These are phyloP conservation scores for Bombus picipes DNA, from an alignment of 1,140 invertebrate genomes.

Conservation along the genomic window DNA sequence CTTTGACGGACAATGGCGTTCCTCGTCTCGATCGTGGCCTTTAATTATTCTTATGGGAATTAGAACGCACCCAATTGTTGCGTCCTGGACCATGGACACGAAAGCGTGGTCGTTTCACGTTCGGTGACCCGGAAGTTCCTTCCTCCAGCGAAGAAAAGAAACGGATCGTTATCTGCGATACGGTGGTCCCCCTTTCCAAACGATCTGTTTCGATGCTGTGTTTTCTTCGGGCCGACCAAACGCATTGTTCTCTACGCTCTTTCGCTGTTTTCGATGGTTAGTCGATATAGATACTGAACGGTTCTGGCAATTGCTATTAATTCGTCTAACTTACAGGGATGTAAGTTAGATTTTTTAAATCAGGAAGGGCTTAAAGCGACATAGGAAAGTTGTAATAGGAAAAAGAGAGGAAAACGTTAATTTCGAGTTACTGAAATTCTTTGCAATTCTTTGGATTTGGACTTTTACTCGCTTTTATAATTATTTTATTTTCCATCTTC, in stretches of 20 bases:
- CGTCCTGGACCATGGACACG: not conserved
- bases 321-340: not conserved
- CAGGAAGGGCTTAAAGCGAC: too few species aligned
- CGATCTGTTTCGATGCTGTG: not conserved
- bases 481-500: too few species aligned
- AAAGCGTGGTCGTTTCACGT: not conserved
- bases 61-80: slow-evolving; percentile 20
- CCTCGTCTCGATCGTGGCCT: slow-evolving; percentile 2
- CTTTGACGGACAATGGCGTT: not conserved
- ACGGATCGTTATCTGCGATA: not conserved
- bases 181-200: not conserved
- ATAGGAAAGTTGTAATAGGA: too few species aligned
- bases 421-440: too few species aligned
- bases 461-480: too few species aligned
- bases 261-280: not conserved
- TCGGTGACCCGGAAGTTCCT: slow-evolving; percentile 1
- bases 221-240: not conserved
- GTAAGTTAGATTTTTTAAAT: not conserved
- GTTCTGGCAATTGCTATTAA: not conserved
- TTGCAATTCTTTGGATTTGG: too few species aligned
- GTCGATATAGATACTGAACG: not conserved
- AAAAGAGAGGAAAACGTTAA: too few species aligned
- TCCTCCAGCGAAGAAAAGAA: not conserved
- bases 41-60: slow-evolving; percentile 36
- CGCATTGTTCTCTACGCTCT: not conserved